Conservation (phyloP, 2,113 vertebrate species). For the Xiphophorus couchianus region DNA sequence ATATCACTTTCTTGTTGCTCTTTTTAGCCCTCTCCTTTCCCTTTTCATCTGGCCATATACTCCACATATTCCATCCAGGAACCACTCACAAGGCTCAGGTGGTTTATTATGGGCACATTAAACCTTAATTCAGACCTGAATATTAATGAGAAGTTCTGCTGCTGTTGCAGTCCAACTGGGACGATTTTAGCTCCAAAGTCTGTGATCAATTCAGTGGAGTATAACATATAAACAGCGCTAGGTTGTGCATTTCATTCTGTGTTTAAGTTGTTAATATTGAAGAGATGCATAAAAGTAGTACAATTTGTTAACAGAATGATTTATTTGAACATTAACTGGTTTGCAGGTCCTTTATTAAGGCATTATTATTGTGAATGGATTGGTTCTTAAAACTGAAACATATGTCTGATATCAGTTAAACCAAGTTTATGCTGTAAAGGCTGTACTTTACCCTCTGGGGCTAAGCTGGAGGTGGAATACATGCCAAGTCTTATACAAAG, state of each 20-base stretch:
- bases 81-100: constrained; percentile 63
- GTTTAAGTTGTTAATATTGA: not conserved
- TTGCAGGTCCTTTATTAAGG: not conserved
- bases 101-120: constrained; percentile 70
- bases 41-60: constrained; percentile 3
- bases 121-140: constrained; percentile 70
- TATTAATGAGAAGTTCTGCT: constrained; percentile 74
- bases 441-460: too few relatives aligned
- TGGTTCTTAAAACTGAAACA: too few relatives aligned
- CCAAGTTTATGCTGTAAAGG: too few relatives aligned
- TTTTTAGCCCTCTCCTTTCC: not conserved
- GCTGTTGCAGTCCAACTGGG: constrained; percentile 22
- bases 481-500: too few relatives aligned
- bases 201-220: not conserved
- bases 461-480: too few relatives aligned
- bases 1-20: not conserved
- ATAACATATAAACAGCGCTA: not conserved
- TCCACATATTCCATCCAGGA: constrained; percentile 12
- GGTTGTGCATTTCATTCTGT: not conserved
- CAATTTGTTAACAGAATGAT: not conserved
- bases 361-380: not conserved
- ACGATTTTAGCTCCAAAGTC: not conserved
- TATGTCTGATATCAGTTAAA: too few relatives aligned
- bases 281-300: not conserved
- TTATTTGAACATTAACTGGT: not conserved